These are phyloP conservation scores for Heliothis peltigera DNA, from an alignment of 2,888 invertebrate genomes.

Conservation along the genomic window DNA sequence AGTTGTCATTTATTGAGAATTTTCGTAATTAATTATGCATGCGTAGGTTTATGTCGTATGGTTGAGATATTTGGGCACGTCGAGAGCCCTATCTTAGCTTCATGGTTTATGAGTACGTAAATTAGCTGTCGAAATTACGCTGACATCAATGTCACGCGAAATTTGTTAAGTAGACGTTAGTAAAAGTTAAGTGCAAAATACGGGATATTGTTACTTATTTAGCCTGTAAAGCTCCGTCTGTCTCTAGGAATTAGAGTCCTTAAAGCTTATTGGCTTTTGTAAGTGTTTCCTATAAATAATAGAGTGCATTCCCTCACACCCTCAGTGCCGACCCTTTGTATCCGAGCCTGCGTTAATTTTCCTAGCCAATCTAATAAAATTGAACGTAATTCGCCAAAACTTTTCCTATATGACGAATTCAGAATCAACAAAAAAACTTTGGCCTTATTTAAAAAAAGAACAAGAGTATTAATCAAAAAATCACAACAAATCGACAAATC, in stretches of 20 bases:
- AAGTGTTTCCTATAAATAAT: neutral
- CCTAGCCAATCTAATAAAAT: slow-evolving; percentile 1
- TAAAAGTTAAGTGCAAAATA: too few relatives aligned
- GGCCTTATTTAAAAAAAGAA: too few relatives aligned
- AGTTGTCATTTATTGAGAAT: slow-evolving; percentile 64
- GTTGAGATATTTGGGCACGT: slow-evolving; percentile 3
- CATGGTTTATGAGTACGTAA: slow-evolving; percentile 13
- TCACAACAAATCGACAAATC: too few relatives aligned
- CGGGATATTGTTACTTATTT: too few relatives aligned
- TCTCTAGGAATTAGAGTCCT: too few relatives aligned
- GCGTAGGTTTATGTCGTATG: slow-evolving; percentile 2
- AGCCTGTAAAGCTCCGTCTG: too few relatives aligned
- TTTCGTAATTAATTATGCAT: slow-evolving; percentile 14
- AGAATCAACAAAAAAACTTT: neutral
- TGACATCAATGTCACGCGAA: too few relatives aligned
- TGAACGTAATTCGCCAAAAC: neutral
- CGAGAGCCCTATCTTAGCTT: slow-evolving; percentile 1
- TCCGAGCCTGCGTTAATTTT: neutral
- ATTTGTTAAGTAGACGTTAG: too few relatives aligned
- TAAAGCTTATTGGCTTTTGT: neutral
- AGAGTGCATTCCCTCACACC: neutral
- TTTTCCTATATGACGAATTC: neutral
- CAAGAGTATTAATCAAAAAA: too few relatives aligned
- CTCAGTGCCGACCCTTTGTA: neutral
- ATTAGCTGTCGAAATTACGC: neutral